phyloP scores from a whole-genome alignment of 2,113 vertebrate species.

The Chiloscyllium plagiosum region DNA sequence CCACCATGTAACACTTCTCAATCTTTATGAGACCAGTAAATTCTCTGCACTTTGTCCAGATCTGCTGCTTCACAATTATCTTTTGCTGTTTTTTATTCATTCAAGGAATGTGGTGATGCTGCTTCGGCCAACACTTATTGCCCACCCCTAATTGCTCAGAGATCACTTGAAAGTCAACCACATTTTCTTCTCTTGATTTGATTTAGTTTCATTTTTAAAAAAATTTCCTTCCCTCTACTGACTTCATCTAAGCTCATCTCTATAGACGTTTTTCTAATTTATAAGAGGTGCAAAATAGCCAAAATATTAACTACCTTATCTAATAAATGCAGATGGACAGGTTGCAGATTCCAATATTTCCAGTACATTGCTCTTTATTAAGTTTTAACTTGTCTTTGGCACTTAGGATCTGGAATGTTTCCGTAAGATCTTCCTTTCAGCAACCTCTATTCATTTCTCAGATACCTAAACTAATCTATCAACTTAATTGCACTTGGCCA shows the following conservation, averaged over 20 bases:
- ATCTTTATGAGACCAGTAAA: not conserved
- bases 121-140: no score
- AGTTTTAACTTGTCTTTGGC: not conserved
- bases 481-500: not conserved
- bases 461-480: not conserved
- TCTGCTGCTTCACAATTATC: not conserved
- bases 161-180: no score
- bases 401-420: constrained; percentile 2
- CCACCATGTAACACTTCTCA: not conserved
- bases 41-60: not conserved
- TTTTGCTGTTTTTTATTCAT: not conserved
- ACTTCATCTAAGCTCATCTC: not conserved
- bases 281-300: not conserved
- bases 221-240: not conserved
- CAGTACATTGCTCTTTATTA: not conserved
- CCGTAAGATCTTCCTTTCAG: not conserved
- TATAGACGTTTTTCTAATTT: not conserved
- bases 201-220: not conserved
- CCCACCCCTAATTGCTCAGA: no score
- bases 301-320: not conserved
- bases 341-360: not conserved
- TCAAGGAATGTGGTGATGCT: no score
- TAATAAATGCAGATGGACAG: not conserved
- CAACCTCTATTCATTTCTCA: not conserved
- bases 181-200: not conserved